Evolutionary conservation across 2,888 invertebrate genomes (phyloP).

Genomic region (Hyposoter didymator): DNA sequence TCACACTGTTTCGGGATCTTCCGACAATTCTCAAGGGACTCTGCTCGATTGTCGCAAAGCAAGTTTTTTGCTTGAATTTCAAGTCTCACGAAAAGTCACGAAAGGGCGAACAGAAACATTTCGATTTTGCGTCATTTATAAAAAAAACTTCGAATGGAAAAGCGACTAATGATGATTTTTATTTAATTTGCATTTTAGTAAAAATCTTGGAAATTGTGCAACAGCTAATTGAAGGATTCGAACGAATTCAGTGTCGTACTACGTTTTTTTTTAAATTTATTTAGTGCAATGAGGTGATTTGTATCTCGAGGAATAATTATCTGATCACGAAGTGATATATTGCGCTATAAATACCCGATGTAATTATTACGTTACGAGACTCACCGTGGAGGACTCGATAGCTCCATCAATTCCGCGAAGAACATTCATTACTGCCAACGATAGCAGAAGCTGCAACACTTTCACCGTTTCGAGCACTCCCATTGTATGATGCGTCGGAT

Average conservation of each 20-base stretch:
- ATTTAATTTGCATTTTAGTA: not conserved
- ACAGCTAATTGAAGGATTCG: not conserved
- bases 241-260: not conserved
- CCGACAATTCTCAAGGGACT: slow-evolving; percentile 33
- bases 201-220: not conserved
- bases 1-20: not conserved
- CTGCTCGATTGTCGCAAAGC: not conserved
- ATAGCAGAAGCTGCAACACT: slow-evolving; percentile 75
- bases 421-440: slow-evolving; percentile 70
- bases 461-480: slow-evolving; percentile 74
- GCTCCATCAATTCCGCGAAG: slow-evolving; percentile 61
- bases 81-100: too few species aligned
- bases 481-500: slow-evolving; percentile 69
- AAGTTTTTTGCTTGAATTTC: slow-evolving; percentile 19
- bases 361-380: slow-evolving; percentile 65
- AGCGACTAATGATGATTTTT: not conserved
- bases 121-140: not conserved
- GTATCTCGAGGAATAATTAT: slow-evolving; percentile 22
- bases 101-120: not conserved
- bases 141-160: too few species aligned
- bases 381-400: slow-evolving; percentile 76
- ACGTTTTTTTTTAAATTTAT: not conserved
- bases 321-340: slow-evolving; percentile 12
- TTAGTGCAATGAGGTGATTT: not conserved
- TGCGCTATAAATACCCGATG: slow-evolving; percentile 30